phyloP scores from a whole-genome alignment of 1,140 invertebrate genomes.

The Amphibalanus amphitrite region DNA sequence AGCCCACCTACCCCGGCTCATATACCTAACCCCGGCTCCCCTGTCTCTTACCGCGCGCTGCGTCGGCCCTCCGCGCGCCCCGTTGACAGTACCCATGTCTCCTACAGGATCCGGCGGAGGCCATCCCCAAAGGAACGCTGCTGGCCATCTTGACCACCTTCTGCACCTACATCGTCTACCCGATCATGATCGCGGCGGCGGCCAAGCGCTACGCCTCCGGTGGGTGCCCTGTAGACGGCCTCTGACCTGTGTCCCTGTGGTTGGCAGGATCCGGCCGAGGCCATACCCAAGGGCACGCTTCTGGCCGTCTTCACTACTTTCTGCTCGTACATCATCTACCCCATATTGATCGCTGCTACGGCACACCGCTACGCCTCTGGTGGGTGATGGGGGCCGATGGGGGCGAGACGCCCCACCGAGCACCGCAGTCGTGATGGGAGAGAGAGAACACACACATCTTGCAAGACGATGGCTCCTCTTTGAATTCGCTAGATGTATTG shows the following conservation, averaged over 20 bases:
- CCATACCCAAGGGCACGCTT: slow-evolving; percentile 74
- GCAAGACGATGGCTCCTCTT: too few species aligned
- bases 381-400: too few species aligned
- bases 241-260: too few species aligned
- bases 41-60: too few species aligned
- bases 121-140: slow-evolving; percentile 76
- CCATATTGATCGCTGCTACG: slow-evolving; percentile 58
- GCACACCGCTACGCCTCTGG: not conserved
- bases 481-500: too few species aligned
- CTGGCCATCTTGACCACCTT: slow-evolving; percentile 61
- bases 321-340: slow-evolving; percentile 59
- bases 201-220: slow-evolving; percentile 67
- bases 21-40: too few species aligned
- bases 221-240: slow-evolving; percentile 11
- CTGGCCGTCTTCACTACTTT: slow-evolving; percentile 59
- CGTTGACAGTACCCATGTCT: too few species aligned
- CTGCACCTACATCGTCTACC: slow-evolving; percentile 60
- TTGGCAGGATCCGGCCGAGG: slow-evolving; percentile 57
- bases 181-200: slow-evolving; percentile 61
- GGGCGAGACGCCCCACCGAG: too few species aligned
- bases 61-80: too few species aligned
- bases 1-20: too few species aligned
- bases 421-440: too few species aligned
- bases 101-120: slow-evolving; percentile 59
- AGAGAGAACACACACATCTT: too few species aligned